Base-by-base conservation (phyloP, 2,113 vertebrate genomes). In the Eolophus roseicapilla region DNA sequence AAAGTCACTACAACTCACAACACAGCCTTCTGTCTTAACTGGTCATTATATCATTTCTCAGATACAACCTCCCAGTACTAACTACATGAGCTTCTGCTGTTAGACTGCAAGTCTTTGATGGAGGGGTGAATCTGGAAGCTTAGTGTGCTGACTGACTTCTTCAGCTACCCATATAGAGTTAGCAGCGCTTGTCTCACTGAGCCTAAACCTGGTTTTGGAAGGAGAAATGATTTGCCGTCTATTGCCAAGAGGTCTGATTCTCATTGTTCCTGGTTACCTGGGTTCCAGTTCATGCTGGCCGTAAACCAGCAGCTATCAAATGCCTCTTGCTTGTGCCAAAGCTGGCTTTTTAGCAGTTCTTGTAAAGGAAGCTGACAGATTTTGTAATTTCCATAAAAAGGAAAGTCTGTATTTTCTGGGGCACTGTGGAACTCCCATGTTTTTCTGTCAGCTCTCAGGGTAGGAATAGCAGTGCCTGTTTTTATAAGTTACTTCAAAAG, bases 361-460 rank as follows among this genome's bases (percentile, higher is more conserved):
- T 92, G 39, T 88, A 86, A 86, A 89, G 92, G 88, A 92, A 96
- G 28, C 84, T 65, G 64, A 82, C 64, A 39, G 60, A 81, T 83
- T 94, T 92, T 94, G 60, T 90, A 81, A 92, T 95, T 92, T 94
- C 90, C 90, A 68, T 92, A 92, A 96, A 96, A 96, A 96, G 92
- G 23, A 83, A 96, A 82, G 88, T 92, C 85, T 94, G 37, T 94
- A 5, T 95, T 97, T 96, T 96, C 82, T 93, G 86, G 88, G 93
- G 10, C 81, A 33, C 21, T 64, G 86, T 92, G 85, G 71, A 94
- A 88, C 84, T 91, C 75, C 79, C 65, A 35, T 93, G 75, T 89
- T 93, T 95, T 95, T 91, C 75, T 93, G 6, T 91, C 46, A 63
- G 8, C 59, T 91, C 59, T 88, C 23, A 35, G 69, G 29, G 31